Evolutionary conservation across 2,797 vertebrate species (phyloP).

Genomic region (Tarsius wallacei): DNA sequence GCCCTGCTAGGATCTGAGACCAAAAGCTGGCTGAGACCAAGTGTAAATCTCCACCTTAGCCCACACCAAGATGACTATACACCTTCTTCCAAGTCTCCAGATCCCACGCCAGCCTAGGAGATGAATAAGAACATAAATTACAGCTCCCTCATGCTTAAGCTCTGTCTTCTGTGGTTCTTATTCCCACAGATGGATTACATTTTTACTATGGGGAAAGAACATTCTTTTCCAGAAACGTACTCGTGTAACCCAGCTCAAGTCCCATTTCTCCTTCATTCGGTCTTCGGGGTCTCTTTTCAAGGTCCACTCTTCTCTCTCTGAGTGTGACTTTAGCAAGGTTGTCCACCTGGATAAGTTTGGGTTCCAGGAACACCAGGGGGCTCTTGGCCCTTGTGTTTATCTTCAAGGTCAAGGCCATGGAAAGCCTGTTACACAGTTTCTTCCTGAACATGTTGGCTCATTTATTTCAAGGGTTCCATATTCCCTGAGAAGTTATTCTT

Average conservation of each 20-base stretch:
- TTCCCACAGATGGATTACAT: slow-evolving; percentile 12
- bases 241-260: slow-evolving; percentile 25
- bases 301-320: not conserved
- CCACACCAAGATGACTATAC: slow-evolving; percentile 35
- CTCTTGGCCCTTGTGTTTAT: slow-evolving; percentile 51
- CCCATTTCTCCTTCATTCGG: not conserved
- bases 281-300: not conserved
- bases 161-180: slow-evolving; percentile 23
- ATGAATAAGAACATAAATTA: not conserved
- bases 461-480: slow-evolving; percentile 62
- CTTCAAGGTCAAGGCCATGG: slow-evolving; percentile 45
- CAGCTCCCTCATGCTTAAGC: slow-evolving; percentile 1
- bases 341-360: not conserved
- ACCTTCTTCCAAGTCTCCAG: not conserved
- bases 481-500: slow-evolving; percentile 69
- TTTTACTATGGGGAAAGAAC: not conserved
- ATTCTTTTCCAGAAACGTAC: slow-evolving; percentile 42
- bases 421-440: slow-evolving; percentile 40
- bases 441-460: slow-evolving; percentile 51
- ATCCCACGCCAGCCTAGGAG: slow-evolving; percentile 44
- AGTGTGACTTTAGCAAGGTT: not conserved
- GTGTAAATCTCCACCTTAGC: not conserved
- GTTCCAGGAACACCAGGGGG: slow-evolving; percentile 46
- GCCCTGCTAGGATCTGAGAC: not conserved
- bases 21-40: not conserved